Percentiles rank a stretch among this genome's conserved stretches.
phyloP scores from a whole-genome alignment of 2,888 invertebrate species.

The Linnaemya tessellans region DNA sequence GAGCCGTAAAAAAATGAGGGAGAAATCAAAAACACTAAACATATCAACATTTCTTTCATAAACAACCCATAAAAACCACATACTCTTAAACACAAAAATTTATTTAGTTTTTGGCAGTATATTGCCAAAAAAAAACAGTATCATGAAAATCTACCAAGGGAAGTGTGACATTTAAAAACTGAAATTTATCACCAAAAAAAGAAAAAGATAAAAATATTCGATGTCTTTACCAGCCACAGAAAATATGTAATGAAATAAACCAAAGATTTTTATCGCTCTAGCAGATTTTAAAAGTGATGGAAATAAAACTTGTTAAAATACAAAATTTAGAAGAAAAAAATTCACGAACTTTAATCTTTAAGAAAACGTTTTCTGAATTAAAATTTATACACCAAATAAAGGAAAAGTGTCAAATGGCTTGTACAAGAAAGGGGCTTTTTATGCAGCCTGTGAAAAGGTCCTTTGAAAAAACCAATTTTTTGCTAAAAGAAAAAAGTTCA shows the following conservation, averaged over 20 bases:
- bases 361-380: no score
- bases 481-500: no score
- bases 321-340: background rate
- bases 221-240: background rate
- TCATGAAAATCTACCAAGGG: background rate
- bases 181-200: slow-evolving; percentile 32
- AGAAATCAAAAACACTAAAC: slow-evolving; percentile 25
- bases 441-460: no score
- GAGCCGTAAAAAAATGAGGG: slow-evolving; percentile 1
- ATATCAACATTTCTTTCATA: slow-evolving; percentile 13
- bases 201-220: background rate
- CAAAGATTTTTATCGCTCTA: slow-evolving; percentile 8
- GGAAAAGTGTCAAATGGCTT: no score
- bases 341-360: no score
- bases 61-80: slow-evolving; percentile 15
- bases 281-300: background rate
- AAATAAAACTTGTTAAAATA: background rate
- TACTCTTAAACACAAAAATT: slow-evolving; percentile 10
- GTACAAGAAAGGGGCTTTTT: no score
- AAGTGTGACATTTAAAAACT: slow-evolving; percentile 39
- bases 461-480: no score
- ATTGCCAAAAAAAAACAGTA: slow-evolving; percentile 6
- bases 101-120: slow-evolving; percentile 38
- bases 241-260: slow-evolving; percentile 8
- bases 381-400: no score